Base-by-base conservation (phyloP, 2,888 invertebrate species). In the Andrena dorsata region DNA sequence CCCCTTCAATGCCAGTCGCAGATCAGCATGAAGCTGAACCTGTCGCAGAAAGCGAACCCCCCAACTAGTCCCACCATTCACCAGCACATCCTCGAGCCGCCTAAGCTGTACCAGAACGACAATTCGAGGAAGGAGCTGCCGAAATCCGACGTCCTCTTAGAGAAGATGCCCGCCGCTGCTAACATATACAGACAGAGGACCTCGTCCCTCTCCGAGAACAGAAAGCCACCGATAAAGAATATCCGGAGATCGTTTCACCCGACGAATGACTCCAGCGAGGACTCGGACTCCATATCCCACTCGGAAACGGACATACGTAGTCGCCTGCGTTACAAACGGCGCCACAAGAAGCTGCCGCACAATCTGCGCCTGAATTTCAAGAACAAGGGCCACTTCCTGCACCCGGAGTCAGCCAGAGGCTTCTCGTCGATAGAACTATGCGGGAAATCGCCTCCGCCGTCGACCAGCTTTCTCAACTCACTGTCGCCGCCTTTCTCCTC, bases 221-320 rank as follows among this genome's bases (percentile, higher is more conserved):
- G 91, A 2, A 92, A 93, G 28, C 89, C 89, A 30, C 85, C 92
- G 2, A 86, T 90, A 0, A 91, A 92, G 26, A 92, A 91, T 26
- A 78, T 92, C 2, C 89, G 93, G 0, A 89, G 94, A 20, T 94
- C 94, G 0, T 93, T 93, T 80, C 93, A 94, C 71, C 92, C 93
- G 0, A 87, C 84, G 20, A 91, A 93, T 71, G 93, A 94, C 32
- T 93, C 94, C 6, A 93, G 93, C 82, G 94, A 94, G 30, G 94
- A 94, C 69, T 94, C 93, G 0, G 94, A 94, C 41, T 94, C 94
- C 0, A 92, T 95, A 75, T 95, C 95, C 0, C 95, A 95, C 71
- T 95, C 95, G 0, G 95, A 95, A 83, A 95, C 95, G 51, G 95
- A 95, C 79, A 95, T 95, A 71, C 92, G 95, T 2, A 91, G 91